These are phyloP conservation scores for Bettongia penicillata DNA, from an alignment of 2,113 vertebrate species.

Conservation along the genomic window DNA sequence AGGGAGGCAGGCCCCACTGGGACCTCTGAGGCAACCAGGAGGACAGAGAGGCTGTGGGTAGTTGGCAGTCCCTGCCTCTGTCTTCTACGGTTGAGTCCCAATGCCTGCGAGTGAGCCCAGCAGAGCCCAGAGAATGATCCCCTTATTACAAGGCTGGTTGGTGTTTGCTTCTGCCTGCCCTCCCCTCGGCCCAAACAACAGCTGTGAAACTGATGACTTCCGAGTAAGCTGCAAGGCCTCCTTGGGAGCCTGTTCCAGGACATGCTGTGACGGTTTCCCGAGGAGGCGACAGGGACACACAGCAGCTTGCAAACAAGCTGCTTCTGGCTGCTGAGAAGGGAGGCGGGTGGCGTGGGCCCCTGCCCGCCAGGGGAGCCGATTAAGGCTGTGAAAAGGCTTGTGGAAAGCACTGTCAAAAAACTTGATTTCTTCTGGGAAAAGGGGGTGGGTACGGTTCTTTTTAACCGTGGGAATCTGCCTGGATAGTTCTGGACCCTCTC, in stretches of 20 bases:
- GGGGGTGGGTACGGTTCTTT: background rate
- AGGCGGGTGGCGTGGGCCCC: slow-evolving; percentile 52
- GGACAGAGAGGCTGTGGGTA: background rate
- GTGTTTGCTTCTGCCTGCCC: background rate
- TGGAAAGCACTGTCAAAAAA: slow-evolving; percentile 62
- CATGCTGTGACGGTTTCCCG: slow-evolving; percentile 51
- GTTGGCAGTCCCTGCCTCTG: background rate
- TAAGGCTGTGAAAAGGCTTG: slow-evolving; percentile 55
- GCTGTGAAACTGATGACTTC: slow-evolving; percentile 62
- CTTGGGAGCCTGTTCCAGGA: slow-evolving; percentile 54
- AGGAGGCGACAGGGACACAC: slow-evolving; percentile 39
- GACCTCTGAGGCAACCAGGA: background rate
- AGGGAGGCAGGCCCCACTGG: background rate
- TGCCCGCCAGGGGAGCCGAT: slow-evolving; percentile 61
- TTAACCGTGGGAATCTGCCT: slow-evolving; percentile 22
- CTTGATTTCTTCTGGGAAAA: slow-evolving; percentile 37
- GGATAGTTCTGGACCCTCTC: background rate
- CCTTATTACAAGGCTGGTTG: background rate
- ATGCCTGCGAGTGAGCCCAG: background rate
- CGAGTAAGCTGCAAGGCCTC: slow-evolving; percentile 33
- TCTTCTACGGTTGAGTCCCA: too few relatives aligned
- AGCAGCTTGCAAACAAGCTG: background rate
- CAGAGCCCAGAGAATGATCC: background rate
- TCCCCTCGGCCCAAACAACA: slow-evolving; percentile 46
- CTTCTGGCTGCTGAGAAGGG: slow-evolving; percentile 1